These are phyloP conservation scores for Dicrurus megarhynchus DNA, from an alignment of 2,113 vertebrate genomes.

Conservation along the genomic window DNA sequence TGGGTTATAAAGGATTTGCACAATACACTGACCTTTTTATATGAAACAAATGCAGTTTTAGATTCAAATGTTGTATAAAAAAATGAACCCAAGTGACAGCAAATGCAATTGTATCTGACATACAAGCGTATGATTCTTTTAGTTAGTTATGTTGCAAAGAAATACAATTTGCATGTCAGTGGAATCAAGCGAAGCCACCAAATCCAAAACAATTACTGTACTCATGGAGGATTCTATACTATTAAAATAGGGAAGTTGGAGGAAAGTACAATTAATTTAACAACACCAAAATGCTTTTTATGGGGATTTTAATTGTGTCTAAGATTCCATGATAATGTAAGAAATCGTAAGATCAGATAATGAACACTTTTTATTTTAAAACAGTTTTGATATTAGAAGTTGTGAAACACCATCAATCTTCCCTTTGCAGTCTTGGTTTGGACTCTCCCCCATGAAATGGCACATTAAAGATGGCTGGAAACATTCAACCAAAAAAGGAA, in stretches of 20 bases:
- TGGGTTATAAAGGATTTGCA: neutral
- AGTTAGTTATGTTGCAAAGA: neutral
- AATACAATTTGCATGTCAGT: neutral
- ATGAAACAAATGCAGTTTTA: neutral
- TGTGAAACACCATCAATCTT: conserved; percentile 29
- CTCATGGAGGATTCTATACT: neutral
- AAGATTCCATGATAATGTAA: neutral
- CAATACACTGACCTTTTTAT: neutral
- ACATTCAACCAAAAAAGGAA: conserved; percentile 41
- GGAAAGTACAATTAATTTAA: neutral
- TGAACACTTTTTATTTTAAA: neutral
- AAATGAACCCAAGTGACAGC: neutral
- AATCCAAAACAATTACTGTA: neutral
- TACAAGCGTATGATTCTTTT: neutral
- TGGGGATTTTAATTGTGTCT: neutral
- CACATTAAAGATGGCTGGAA: neutral
- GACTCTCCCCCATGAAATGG: conserved; percentile 26
- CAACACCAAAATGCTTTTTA: neutral
- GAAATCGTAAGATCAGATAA: neutral
- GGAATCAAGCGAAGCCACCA: neutral
- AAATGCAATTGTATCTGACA: neutral
- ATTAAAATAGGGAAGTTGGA: neutral
- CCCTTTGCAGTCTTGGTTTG: conserved; percentile 11
- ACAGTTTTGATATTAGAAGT: neutral
- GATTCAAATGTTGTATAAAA: neutral